Evolutionary conservation across 1,140 invertebrate genomes (phyloP), one percentile per base, ranked within the genome.

Genomic region (Caenorhabditis inopinata): DNA sequence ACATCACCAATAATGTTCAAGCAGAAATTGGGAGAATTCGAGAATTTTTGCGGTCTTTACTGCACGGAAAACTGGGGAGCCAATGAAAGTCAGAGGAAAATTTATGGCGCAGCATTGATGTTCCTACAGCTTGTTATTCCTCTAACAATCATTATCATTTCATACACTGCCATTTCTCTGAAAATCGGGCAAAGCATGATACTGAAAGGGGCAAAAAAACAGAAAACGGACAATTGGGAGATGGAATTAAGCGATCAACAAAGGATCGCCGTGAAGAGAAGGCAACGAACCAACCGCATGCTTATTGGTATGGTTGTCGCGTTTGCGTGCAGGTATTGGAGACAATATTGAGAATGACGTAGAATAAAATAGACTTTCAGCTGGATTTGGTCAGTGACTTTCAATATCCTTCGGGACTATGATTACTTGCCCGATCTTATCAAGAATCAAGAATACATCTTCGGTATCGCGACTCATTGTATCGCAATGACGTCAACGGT

Each of bases 401-500:
- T 91, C 83, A 90, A 91, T 79, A 78, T 91, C 2, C 84, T 91
- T 12, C 88, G 89, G 9, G 90, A 91, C 80, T 90, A 91, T 68
- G 89, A 91, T 32, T 86, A 83, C 25, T 83, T 89, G 46, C 84
- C 87, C 6, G 78, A 82, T 2, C 85, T 82, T 21, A 85, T 88
- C 45, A 81, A 85, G 32, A 80, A 82, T 18, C 84, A 89, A n/a
- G 83, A 88, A 49, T 88, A 86, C 25, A 82, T 90, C 42, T 85
- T 90, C 49, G 91, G 91, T 77, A 90, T 91, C 49, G 83, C 89
- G 48, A 90, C 89, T 23, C 91, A 91, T 84, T 90, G 90, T 84
- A 86, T 91, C 21, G 91, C 91, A 4, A 91, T 92, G 87, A 91
- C 89, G 74, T 91, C 90, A 73, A 91, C 91, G 6, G 90, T 90